Evolutionary conservation across 2,113 vertebrate genomes (phyloP).

Genomic region (Motacilla alba): DNA sequence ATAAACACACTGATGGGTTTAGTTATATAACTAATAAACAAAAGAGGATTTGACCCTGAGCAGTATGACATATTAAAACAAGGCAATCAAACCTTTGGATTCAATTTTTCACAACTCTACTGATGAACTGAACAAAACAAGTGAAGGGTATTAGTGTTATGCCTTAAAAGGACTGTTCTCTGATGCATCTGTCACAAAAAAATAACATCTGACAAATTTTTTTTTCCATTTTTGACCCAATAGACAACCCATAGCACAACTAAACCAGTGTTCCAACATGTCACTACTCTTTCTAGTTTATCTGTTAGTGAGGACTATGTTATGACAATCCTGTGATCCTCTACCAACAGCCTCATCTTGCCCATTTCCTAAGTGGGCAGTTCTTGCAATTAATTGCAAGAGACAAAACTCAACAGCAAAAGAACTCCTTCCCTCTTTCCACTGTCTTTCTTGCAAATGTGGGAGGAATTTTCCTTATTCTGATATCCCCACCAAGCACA

Average conservation of each 20-base stretch:
- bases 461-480: constrained; percentile 9
- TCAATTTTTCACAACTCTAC: background rate
- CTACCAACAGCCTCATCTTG: background rate
- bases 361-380: background rate
- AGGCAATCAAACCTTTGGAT: background rate
- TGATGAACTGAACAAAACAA: background rate
- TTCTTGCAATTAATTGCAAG: background rate
- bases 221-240: background rate
- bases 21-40: background rate
- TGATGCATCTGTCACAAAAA: background rate
- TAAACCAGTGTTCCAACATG: background rate
- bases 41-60: background rate
- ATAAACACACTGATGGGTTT: background rate
- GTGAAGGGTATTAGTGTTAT: background rate
- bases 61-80: background rate
- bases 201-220: background rate
- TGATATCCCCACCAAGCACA: background rate
- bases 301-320: background rate
- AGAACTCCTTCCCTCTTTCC: background rate
- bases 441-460: background rate
- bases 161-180: background rate
- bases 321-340: background rate
- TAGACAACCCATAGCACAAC: background rate
- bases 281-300: background rate
- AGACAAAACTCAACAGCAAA: background rate